A percentile compares a stretch with the other conserved stretches of the same genome.
Evolutionary conservation across 2,113 vertebrate species (phyloP).

Genomic region (Mungos mungo): DNA sequence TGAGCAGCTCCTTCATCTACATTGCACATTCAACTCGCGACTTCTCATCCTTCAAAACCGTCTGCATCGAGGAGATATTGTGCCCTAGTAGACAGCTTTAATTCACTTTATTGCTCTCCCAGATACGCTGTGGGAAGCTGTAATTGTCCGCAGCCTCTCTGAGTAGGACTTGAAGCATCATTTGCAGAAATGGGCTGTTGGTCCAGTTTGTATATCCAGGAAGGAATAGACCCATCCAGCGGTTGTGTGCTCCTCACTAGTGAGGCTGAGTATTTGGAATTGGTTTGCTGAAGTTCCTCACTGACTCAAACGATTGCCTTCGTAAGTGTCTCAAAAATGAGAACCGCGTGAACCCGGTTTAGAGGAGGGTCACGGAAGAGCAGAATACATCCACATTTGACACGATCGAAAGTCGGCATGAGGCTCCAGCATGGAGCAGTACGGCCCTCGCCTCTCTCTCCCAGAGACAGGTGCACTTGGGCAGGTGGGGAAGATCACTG

Average conservation of each 20-base stretch:
- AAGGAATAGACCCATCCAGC: background rate
- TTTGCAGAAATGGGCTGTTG: background rate
- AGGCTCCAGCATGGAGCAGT: background rate
- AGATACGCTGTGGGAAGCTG: background rate
- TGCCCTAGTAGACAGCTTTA: background rate
- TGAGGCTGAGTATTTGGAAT: slow-evolving; percentile 6
- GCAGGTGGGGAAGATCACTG: background rate
- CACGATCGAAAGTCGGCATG: background rate
- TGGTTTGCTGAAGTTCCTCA: background rate
- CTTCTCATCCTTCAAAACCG: slow-evolving; percentile 20
- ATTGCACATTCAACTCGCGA: background rate
- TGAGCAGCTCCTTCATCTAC: slow-evolving; percentile 38
- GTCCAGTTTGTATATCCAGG: background rate
- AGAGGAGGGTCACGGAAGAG: background rate
- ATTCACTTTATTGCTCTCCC: background rate
- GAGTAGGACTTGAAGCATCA: background rate
- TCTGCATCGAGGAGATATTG: background rate
- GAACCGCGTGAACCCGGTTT: background rate
- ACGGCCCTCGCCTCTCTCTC: background rate
- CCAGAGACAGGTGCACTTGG: background rate
- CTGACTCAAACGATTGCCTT: background rate
- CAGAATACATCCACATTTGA: background rate
- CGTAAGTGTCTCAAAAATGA: slow-evolving; percentile 15
- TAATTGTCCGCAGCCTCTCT: background rate
- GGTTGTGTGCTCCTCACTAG: background rate